phyloP scores from a whole-genome alignment of 1,140 invertebrate genomes.

The Macrobrachium nipponense region DNA sequence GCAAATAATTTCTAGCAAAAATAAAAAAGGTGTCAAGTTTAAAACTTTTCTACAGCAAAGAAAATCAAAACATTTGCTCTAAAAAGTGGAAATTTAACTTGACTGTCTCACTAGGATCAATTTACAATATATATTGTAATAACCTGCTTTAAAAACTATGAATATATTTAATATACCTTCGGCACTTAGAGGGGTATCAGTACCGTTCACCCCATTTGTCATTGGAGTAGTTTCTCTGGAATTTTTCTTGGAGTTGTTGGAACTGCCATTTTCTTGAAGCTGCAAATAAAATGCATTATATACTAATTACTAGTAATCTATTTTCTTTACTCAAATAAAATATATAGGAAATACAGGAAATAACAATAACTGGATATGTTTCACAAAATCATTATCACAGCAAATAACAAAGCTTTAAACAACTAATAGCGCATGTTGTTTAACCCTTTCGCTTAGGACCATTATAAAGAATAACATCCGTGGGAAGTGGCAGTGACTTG shows the following conservation, averaged over 20 bases:
- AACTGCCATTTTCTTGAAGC: conserved; percentile 34
- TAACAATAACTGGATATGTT: too few relatives aligned
- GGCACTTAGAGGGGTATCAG: conserved; percentile 33
- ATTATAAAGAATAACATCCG: too few relatives aligned
- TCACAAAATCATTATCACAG: too few relatives aligned
- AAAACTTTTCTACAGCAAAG: not conserved
- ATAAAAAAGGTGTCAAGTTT: conserved; percentile 7
- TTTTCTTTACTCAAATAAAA: not conserved
- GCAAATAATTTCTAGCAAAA: conserved; percentile 81
- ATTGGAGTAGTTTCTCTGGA: conserved; percentile 66
- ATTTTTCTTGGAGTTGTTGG: conserved; percentile 65
- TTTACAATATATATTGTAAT: too few relatives aligned
- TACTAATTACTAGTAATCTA: not conserved
- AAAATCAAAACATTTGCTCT: too few relatives aligned
- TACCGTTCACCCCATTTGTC: conserved; percentile 54
- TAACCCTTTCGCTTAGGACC: too few relatives aligned
- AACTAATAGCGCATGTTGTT: too few relatives aligned
- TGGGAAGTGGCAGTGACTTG: too few relatives aligned
- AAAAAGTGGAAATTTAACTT: too few relatives aligned
- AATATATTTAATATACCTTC: conserved; percentile 38
- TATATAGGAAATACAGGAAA: too few relatives aligned
- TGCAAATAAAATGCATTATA: not conserved
- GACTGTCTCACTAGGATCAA: not conserved
- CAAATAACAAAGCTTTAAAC: too few relatives aligned
- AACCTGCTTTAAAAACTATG: not conserved